Percentiles rank a stretch among this genome's conserved stretches.
These are phyloP conservation scores for Enteromius radiatus DNA, from an alignment of 2,797 vertebrate species.

Conservation along the genomic window DNA sequence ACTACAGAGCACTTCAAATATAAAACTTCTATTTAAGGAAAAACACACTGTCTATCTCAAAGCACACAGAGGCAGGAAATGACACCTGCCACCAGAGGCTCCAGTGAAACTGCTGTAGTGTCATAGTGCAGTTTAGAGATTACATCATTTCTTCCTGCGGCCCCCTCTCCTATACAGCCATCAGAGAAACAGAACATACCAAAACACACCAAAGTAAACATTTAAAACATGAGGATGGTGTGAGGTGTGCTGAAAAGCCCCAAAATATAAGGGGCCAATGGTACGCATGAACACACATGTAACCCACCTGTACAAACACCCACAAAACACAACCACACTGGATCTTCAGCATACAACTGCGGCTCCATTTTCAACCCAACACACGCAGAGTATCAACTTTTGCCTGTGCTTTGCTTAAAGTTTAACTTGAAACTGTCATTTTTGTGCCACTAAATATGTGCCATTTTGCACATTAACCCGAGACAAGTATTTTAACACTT, in stretches of 20 bases:
- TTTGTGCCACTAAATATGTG: background rate
- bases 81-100: constrained; percentile 78
- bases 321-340: constrained; percentile 8
- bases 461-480: constrained; percentile 21
- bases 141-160: constrained; percentile 80
- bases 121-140: constrained; percentile 79
- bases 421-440: constrained; percentile 4
- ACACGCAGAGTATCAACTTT: background rate
- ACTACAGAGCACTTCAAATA: constrained; percentile 46
- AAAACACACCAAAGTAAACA: constrained; percentile 28
- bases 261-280: constrained; percentile 9
- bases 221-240: constrained; percentile 4
- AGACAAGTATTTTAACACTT: constrained; percentile 14
- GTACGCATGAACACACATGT: constrained; percentile 19
- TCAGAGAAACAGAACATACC: constrained; percentile 21
- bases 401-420: background rate
- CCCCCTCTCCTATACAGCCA: constrained; percentile 42
- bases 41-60: constrained; percentile 60
- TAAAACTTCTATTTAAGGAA: constrained; percentile 76
- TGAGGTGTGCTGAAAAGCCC: constrained; percentile 43
- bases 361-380: background rate
- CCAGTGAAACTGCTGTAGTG: constrained; percentile 77
- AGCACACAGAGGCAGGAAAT: constrained; percentile 77
- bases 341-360: background rate
- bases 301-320: constrained; percentile 46